A percentile compares a stretch with the other conserved stretches of the same genome.
Conservation (phyloP, 2,797 vertebrate genomes). For the Acipenser transmontanus region DNA sequence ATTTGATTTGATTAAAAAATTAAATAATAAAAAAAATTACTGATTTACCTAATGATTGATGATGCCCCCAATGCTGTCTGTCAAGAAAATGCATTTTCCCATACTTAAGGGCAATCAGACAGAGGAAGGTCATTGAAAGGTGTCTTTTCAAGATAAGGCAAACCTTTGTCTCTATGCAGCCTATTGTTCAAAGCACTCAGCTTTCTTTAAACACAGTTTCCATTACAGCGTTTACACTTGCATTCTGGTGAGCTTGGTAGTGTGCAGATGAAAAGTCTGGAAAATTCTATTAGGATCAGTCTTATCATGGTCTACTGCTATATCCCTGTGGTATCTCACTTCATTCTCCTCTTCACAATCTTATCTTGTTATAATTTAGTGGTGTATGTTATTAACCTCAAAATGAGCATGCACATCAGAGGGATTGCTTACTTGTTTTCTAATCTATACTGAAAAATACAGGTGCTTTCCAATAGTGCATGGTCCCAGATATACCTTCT, state of each 20-base stretch:
- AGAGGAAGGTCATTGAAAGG: slow-evolving; percentile 49
- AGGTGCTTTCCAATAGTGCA: too few species aligned
- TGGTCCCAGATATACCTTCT: too few species aligned
- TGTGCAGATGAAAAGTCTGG: not conserved
- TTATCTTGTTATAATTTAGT: too few species aligned
- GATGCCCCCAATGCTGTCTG: not conserved
- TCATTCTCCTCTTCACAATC: too few species aligned
- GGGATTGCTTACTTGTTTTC: too few species aligned
- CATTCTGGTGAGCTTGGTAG: not conserved
- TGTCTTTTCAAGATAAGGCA: slow-evolving; percentile 55
- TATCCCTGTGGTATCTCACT: too few species aligned
- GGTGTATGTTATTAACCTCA: too few species aligned
- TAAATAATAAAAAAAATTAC: too few species aligned
- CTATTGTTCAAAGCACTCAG: slow-evolving; percentile 45
- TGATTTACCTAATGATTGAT: too few species aligned
- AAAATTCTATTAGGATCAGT: slow-evolving; percentile 13
- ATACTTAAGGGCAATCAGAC: slow-evolving; percentile 10
- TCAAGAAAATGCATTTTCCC: not conserved
- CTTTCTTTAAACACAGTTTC: slow-evolving; percentile 35
- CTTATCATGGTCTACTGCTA: slow-evolving; percentile 14
- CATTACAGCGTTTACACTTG: slow-evolving; percentile 6
- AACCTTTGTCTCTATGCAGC: slow-evolving; percentile 45
- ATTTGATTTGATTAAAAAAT: too few species aligned
- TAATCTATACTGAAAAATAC: too few species aligned
- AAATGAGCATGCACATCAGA: too few species aligned